phyloP scores from a whole-genome alignment of 2,113 vertebrate species.

The Etheostoma cragini region DNA sequence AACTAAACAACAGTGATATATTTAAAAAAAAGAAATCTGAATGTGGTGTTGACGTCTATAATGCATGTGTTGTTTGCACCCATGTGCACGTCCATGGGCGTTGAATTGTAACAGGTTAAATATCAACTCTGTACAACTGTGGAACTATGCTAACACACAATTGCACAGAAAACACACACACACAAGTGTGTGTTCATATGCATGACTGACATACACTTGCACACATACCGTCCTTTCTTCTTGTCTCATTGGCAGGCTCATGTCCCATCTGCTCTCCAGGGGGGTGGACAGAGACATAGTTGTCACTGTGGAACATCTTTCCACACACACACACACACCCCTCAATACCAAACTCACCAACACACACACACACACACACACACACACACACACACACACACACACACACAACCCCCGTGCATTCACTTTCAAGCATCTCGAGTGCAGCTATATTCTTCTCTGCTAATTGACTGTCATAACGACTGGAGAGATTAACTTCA shows the following conservation, averaged over 20 bases:
- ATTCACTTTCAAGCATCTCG: conserved; percentile 62
- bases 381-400: conserved; percentile 14
- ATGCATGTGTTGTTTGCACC: not conserved
- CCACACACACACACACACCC: conserved; percentile 33
- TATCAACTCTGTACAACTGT: conserved; percentile 40
- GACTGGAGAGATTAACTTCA: conserved; percentile 82
- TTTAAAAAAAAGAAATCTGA: not conserved
- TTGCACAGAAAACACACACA: conserved; percentile 47
- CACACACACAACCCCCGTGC: conserved; percentile 42
- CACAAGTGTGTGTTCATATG: conserved; percentile 69
- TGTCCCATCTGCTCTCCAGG: conserved; percentile 83
- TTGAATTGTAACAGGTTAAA: conserved; percentile 42
- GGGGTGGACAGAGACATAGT: conserved; percentile 77
- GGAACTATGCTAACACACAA: conserved; percentile 41
- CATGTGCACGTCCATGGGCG: conserved; percentile 20
- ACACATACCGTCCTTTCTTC: conserved; percentile 68
- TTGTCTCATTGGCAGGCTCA: conserved; percentile 77
- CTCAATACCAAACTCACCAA: conserved; percentile 35
- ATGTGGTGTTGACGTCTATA: not conserved
- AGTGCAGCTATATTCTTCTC: conserved; percentile 78
- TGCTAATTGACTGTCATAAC: conserved; percentile 87
- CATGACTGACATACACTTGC: conserved; percentile 63
- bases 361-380: conserved; percentile 39
- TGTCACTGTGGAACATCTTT: conserved; percentile 79
- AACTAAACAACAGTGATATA: not conserved